A percentile compares a stretch with the other conserved stretches of the same genome.
Evolutionary conservation across 2,113 vertebrate genomes (phyloP).

Genomic region (Beaufortia kweichowensis): DNA sequence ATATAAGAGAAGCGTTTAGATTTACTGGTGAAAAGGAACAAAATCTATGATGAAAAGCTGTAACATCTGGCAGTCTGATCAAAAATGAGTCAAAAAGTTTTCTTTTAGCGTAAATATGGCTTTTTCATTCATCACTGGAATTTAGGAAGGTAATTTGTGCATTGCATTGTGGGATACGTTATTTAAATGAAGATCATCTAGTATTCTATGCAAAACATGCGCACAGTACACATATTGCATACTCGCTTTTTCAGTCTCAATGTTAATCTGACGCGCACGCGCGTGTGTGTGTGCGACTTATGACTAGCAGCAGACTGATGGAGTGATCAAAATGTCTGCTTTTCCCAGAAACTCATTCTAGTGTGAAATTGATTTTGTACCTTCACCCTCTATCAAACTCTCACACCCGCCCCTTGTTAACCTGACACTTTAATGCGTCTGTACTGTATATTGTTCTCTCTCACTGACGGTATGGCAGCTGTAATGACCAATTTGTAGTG

Average conservation of each 20-base stretch:
- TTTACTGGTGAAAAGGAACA: not conserved
- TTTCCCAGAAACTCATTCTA: conserved; percentile 57
- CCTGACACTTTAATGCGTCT: conserved; percentile 9
- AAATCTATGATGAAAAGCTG: no score
- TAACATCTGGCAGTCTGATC: no score
- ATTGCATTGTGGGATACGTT: no score
- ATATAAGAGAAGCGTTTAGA: not conserved
- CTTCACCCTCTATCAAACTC: conserved; percentile 47
- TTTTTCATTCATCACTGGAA: no score
- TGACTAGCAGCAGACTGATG: conserved; percentile 63
- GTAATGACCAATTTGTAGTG: conserved; percentile 8
- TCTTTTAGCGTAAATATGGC: no score
- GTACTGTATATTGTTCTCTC: not conserved
- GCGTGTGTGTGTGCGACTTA: not conserved
- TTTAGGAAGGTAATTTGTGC: no score
- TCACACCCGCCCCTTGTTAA: conserved; percentile 34
- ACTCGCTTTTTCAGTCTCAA: no score
- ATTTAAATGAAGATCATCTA: no score
- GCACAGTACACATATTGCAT: no score
- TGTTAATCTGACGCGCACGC: no score
- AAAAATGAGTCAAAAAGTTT: no score
- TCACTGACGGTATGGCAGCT: not conserved
- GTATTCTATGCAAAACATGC: no score
- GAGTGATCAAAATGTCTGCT: conserved; percentile 63
- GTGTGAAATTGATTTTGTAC: conserved; percentile 73